phyloP scores from a whole-genome alignment of 2,888 invertebrate species.

The Stenoptilia bipunctidactyla region DNA sequence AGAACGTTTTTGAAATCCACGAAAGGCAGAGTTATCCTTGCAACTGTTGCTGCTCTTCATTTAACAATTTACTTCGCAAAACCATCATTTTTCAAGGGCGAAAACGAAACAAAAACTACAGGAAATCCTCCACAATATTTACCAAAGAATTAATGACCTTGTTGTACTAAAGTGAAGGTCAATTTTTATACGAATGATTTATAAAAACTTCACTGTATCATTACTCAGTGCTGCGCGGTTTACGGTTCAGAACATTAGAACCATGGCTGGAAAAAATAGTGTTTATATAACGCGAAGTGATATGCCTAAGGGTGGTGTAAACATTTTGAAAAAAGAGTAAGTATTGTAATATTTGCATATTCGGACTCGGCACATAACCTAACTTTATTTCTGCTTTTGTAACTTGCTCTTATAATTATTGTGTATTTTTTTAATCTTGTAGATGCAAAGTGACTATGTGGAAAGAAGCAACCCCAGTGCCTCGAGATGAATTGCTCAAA shows the following conservation, averaged over 20 bases:
- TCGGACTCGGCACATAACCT: too few species aligned
- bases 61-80: conserved; percentile 49
- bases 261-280: background rate
- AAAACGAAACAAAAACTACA: conserved; percentile 22
- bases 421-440: conserved; percentile 21
- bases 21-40: conserved; percentile 50
- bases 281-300: conserved; percentile 76
- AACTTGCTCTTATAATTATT: background rate
- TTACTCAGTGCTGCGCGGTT: too few species aligned
- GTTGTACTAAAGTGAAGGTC: too few species aligned
- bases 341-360: conserved; percentile 17
- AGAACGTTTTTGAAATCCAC: conserved; percentile 49
- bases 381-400: background rate
- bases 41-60: conserved; percentile 48
- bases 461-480: conserved; percentile 74
- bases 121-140: conserved; percentile 45
- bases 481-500: conserved; percentile 77
- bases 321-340: conserved; percentile 73
- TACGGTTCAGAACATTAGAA: background rate
- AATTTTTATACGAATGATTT: too few species aligned
- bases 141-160: conserved; percentile 33
- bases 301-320: conserved; percentile 73
- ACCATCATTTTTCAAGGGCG: conserved; percentile 53
- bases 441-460: conserved; percentile 70
- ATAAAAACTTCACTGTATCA: too few species aligned